phyloP scores from a whole-genome alignment of 1,140 invertebrate species.

The Cydia fagiglandana region DNA sequence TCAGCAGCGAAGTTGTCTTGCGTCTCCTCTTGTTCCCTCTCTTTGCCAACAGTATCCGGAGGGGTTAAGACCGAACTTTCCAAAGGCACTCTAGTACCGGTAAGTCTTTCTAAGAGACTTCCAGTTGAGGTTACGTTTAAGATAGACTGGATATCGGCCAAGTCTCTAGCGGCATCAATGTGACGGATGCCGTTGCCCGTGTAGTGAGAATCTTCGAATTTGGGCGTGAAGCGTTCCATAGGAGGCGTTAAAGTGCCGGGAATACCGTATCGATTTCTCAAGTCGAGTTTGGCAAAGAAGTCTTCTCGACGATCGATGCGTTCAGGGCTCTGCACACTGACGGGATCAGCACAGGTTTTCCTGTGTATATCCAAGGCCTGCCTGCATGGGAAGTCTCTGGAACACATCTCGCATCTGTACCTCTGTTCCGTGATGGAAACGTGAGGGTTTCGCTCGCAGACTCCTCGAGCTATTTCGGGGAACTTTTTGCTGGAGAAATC shows the following conservation, averaged over 20 bases:
- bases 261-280: constrained; percentile 83
- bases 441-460: constrained; percentile 85
- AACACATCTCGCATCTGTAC: constrained; percentile 86
- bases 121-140: constrained; percentile 86
- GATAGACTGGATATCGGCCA: constrained; percentile 92
- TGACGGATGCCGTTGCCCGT: constrained; percentile 64
- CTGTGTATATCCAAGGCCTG: constrained; percentile 85
- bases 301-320: constrained; percentile 83
- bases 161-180: constrained; percentile 82
- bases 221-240: constrained; percentile 67
- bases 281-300: constrained; percentile 89
- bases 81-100: constrained; percentile 63
- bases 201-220: constrained; percentile 64
- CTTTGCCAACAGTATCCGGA: constrained; percentile 64
- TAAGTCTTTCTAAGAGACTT: constrained; percentile 81
- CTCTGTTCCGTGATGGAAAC: constrained; percentile 82
- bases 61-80: constrained; percentile 68
- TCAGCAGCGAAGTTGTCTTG: constrained; percentile 90
- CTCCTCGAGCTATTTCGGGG: constrained; percentile 85
- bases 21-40: constrained; percentile 84
- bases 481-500: constrained; percentile 90
- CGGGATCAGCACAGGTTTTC: constrained; percentile 76
- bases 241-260: constrained; percentile 76
- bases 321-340: constrained; percentile 69
- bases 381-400: constrained; percentile 86